These are phyloP conservation scores for Parthenolecanium corni DNA, from an alignment of 2,888 invertebrate species.

Conservation along the genomic window DNA sequence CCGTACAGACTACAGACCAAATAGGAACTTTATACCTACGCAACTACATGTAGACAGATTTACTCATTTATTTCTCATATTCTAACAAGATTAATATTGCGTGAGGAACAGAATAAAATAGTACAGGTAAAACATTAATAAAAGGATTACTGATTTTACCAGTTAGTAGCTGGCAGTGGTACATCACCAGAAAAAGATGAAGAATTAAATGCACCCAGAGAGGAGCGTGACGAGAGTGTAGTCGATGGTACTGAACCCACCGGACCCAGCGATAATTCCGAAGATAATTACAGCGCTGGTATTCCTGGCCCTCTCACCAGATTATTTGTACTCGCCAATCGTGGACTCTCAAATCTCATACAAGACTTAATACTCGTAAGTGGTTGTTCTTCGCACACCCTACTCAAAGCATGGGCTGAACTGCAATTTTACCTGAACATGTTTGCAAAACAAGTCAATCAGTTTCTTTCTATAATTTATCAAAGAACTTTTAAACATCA, in stretches of 20 bases:
- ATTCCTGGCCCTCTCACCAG: conserved; percentile 79
- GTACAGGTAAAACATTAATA: too few species aligned
- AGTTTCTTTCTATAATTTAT: too few species aligned
- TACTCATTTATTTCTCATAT: too few species aligned
- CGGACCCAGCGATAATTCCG: conserved; percentile 36
- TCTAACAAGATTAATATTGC: too few species aligned
- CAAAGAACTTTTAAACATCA: too few species aligned
- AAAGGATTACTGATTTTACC: background rate
- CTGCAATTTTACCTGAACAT: background rate
- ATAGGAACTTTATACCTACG: too few species aligned
- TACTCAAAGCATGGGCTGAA: background rate
- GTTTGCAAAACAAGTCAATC: too few species aligned
- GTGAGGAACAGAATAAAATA: too few species aligned
- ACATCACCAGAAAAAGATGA: conserved; percentile 52
- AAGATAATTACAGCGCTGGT: conserved; percentile 60
- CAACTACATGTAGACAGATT: too few species aligned
- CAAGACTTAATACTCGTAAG: conserved; percentile 77
- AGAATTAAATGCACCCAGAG: conserved; percentile 38
- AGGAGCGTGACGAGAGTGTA: conserved; percentile 22
- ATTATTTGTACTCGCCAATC: conserved; percentile 74
- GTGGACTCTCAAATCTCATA: conserved; percentile 73
- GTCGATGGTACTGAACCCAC: conserved; percentile 39
- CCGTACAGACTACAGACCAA: too few species aligned
- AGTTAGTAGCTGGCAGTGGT: conserved; percentile 64
- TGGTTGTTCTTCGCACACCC: conserved; percentile 28